Conservation (phyloP, 2,113 vertebrate species). For the Zosterops hypoxanthus region DNA sequence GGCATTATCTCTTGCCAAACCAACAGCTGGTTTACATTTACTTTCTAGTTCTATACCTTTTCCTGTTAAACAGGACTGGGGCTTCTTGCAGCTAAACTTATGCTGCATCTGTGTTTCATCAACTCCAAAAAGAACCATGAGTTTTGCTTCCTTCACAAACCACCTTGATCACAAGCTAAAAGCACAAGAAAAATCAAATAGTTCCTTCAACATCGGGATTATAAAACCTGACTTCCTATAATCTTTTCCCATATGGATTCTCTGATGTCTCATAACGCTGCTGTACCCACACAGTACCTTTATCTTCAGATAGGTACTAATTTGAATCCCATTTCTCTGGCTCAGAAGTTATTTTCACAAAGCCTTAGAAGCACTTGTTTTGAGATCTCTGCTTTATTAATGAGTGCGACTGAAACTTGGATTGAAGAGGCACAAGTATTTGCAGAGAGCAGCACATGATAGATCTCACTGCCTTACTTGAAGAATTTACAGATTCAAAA, state of each 20-base stretch:
- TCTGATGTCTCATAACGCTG: rapidly evolving
- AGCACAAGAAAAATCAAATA: not conserved
- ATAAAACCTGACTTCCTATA: not conserved
- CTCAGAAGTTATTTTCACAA: not conserved
- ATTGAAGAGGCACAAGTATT: not conserved
- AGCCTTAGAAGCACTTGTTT: not conserved
- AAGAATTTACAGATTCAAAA: not conserved
- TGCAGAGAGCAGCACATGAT: not conserved
- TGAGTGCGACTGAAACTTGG: not conserved
- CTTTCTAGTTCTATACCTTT: not conserved
- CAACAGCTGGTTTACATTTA: not conserved
- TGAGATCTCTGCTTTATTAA: not conserved
- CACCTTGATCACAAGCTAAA: not conserved
- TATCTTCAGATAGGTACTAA: not conserved
- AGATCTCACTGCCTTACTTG: not conserved
- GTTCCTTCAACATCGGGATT: not conserved
- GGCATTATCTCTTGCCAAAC: not conserved
- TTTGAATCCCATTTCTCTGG: not conserved
- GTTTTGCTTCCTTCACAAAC: not conserved
- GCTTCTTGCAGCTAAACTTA: not conserved
- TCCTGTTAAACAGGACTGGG: not conserved
- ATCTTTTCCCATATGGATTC: not conserved
- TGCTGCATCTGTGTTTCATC: not conserved
- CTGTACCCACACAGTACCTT: not conserved
- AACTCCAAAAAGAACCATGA: not conserved